phyloP scores from a whole-genome alignment of 1,140 invertebrate genomes.

The Rhopalosiphum padi region DNA sequence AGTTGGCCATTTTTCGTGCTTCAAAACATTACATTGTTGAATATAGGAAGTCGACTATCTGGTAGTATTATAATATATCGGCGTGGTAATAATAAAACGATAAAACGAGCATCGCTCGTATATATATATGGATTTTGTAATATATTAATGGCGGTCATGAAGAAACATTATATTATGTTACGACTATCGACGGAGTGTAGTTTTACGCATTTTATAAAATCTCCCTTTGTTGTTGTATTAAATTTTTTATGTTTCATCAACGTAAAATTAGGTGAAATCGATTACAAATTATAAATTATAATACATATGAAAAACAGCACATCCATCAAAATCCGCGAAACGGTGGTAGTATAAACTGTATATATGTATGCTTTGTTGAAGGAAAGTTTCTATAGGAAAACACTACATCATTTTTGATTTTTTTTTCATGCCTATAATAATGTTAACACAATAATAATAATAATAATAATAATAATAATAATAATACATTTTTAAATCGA shows the following conservation, averaged over 20 bases:
- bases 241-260: neutral
- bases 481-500: neutral
- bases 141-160: neutral
- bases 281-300: neutral
- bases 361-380: neutral
- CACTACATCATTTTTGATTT: conserved; percentile 7
- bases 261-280: neutral
- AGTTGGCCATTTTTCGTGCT: neutral
- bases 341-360: neutral
- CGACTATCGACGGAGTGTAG: neutral
- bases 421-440: neutral
- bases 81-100: neutral
- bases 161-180: neutral
- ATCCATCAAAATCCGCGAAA: neutral
- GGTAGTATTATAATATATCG: neutral
- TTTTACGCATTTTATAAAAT: neutral
- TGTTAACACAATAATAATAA: neutral
- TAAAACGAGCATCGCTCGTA: neutral
- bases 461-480: neutral
- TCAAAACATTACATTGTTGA: neutral
- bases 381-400: conserved; percentile 18
- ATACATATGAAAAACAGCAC: neutral
- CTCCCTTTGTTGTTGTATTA: neutral
- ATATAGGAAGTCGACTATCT: neutral
- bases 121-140: neutral